A percentile compares a stretch with the other conserved stretches of the same genome.
Evolutionary conservation across 2,113 vertebrate genomes (phyloP).

Genomic region (Herpetotheres cachinnans): DNA sequence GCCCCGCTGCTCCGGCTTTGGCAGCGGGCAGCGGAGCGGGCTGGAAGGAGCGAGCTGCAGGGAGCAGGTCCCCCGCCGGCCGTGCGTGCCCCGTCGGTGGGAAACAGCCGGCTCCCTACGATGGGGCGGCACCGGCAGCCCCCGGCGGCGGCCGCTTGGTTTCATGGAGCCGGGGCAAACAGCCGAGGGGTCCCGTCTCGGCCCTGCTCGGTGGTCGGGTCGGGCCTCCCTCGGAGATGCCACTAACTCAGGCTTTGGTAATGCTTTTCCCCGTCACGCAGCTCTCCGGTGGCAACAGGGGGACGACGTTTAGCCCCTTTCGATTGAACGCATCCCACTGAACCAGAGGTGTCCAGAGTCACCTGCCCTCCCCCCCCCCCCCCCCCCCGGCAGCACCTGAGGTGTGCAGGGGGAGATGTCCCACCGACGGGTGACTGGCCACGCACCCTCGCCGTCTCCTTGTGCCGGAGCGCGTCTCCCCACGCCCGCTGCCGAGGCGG

Average conservation of each 20-base stretch:
- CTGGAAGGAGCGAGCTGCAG: background rate
- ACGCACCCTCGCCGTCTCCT: background rate
- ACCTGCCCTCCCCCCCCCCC: background rate
- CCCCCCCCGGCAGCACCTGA: background rate
- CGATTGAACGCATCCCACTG: fast-evolving
- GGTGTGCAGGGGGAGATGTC: background rate
- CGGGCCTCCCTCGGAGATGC: background rate
- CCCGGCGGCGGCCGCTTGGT: background rate
- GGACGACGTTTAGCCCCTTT: background rate
- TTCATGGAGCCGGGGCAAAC: background rate
- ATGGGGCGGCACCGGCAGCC: background rate
- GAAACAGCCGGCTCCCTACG: background rate
- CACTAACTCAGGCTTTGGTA: background rate
- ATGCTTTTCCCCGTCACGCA: background rate
- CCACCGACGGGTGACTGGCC: background rate
- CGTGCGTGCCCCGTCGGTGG: background rate
- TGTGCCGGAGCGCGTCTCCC: background rate
- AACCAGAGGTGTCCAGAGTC: background rate
- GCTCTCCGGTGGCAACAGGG: background rate
- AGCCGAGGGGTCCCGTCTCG: background rate
- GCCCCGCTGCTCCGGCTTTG: background rate
- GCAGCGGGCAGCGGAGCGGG: background rate
- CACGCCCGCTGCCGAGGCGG: background rate
- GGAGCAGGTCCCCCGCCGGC: background rate
- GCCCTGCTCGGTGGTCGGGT: background rate